These are phyloP conservation scores for Nibea coibor DNA, from an alignment of 2,113 vertebrate genomes.

Conservation along the genomic window DNA sequence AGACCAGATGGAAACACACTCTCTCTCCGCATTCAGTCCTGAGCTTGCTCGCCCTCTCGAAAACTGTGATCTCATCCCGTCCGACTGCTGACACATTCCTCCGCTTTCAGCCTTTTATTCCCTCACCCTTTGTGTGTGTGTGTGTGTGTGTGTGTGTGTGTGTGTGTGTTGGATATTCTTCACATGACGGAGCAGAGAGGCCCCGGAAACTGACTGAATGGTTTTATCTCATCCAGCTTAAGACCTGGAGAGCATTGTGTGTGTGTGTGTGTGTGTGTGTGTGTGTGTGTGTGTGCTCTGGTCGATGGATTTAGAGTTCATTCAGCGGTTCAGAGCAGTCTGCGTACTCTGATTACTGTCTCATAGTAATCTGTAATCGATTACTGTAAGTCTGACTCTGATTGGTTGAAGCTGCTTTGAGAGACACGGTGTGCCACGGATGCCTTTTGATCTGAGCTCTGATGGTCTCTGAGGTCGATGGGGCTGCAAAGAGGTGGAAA, in stretches of 20 bases:
- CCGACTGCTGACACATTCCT: slow-evolving; percentile 72
- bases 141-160: slow-evolving; percentile 29
- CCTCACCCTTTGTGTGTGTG: slow-evolving; percentile 26
- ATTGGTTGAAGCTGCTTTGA: no score
- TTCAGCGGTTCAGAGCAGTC: no score
- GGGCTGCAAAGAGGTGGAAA: no score
- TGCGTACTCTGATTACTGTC: no score
- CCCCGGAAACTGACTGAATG: slow-evolving; percentile 47
- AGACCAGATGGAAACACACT: slow-evolving; percentile 19
- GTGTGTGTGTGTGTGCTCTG: background rate
- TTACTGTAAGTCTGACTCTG: no score
- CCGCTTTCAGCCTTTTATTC: slow-evolving; percentile 58
- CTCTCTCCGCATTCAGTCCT: background rate
- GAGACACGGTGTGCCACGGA: no score
- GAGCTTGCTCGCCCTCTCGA: slow-evolving; percentile 27
- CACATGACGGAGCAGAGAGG: slow-evolving; percentile 51
- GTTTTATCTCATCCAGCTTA: slow-evolving; percentile 40
- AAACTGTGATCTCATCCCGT: slow-evolving; percentile 62
- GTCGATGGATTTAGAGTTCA: no score
- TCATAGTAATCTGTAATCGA: no score
- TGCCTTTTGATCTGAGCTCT: no score
- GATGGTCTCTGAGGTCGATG: no score
- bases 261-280: background rate
- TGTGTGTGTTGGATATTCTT: background rate
- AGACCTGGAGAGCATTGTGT: background rate